phyloP scores from a whole-genome alignment of 64 coral and sea anemone species.

The Dendrophyllia cribrosa region DNA sequence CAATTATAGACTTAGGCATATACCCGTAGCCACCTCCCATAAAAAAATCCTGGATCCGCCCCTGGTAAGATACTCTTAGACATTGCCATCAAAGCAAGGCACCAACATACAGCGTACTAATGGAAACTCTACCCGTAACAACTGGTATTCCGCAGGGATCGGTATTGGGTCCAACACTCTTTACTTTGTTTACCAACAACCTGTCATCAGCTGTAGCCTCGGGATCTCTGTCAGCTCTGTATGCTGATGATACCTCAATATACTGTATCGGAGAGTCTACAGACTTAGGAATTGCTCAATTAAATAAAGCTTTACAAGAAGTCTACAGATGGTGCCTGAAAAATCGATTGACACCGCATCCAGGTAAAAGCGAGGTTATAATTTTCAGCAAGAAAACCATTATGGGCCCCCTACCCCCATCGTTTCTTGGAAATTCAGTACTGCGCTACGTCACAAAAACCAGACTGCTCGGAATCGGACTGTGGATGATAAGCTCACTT shows the following conservation, averaged over 20 bases:
- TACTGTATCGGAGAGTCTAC: not conserved
- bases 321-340: not conserved
- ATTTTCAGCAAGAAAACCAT: too few species aligned
- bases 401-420: too few species aligned
- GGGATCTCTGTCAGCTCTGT: not conserved
- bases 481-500: too few species aligned
- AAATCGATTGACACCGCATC: not conserved
- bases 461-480: too few species aligned
- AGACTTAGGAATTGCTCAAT: not conserved
- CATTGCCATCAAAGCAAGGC: too few species aligned
- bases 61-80: too few species aligned
- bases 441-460: too few species aligned
- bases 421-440: too few species aligned
- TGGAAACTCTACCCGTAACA: not conserved
- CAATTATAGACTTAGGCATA: too few species aligned
- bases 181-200: not conserved
- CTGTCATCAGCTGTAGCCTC: not conserved
- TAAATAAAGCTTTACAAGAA: not conserved
- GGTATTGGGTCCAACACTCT: not conserved
- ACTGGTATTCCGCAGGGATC: not conserved
- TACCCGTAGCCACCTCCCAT: too few species aligned
- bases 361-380: not conserved
- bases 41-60: too few species aligned
- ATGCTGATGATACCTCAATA: not conserved
- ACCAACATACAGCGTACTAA: too few species aligned